Percentiles rank a stretch among this genome's conserved stretches.
Evolutionary conservation across 2,888 invertebrate species (phyloP).

Genomic region (Phragmatobia fuliginosa): DNA sequence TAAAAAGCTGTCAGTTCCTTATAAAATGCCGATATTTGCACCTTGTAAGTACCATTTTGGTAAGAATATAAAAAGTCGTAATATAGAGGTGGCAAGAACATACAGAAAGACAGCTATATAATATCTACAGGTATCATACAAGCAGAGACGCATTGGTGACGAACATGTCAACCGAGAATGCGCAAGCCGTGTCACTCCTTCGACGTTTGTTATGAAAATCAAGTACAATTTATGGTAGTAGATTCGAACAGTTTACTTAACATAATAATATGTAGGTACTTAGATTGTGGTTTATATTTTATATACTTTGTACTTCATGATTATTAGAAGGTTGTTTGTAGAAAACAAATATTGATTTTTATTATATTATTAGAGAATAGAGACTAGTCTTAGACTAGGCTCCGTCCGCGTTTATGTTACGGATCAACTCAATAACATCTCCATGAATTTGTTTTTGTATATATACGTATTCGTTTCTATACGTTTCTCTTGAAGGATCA

Average conservation of each 20-base stretch:
- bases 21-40: constrained; percentile 33
- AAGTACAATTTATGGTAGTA: background rate
- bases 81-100: constrained; percentile 37
- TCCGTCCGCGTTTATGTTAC: background rate
- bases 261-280: no score
- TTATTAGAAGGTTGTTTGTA: background rate
- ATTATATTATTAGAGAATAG: background rate
- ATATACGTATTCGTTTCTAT: no score
- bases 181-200: constrained; percentile 28
- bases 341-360: background rate
- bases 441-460: background rate
- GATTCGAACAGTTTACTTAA: background rate
- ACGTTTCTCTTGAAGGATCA: background rate
- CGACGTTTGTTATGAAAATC: constrained; percentile 17
- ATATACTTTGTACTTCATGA: constrained; percentile 2
- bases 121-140: constrained; percentile 30
- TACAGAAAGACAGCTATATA: constrained; percentile 24
- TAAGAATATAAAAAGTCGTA: constrained; percentile 42
- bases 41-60: constrained; percentile 28
- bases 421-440: background rate
- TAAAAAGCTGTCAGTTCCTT: background rate
- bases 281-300: background rate
- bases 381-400: no score
- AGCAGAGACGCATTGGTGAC: constrained; percentile 20
- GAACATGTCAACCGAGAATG: constrained; percentile 35